phyloP scores from a whole-genome alignment of 2,113 vertebrate genomes.

The Columba livia region DNA sequence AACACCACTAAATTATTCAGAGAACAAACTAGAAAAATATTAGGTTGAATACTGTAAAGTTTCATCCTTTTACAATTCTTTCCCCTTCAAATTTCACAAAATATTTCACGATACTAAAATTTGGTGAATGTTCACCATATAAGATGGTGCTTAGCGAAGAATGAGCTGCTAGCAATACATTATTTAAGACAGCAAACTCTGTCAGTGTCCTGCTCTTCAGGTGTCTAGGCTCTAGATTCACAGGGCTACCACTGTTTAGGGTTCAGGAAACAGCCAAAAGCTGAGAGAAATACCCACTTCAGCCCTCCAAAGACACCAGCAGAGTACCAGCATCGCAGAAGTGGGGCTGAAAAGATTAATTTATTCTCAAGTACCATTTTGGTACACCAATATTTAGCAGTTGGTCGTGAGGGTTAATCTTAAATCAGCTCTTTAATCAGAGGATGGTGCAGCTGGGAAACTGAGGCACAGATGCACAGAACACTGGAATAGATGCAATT shows the following conservation, averaged over 20 bases:
- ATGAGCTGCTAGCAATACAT: neutral
- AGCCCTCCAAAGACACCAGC: neutral
- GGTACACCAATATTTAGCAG: neutral
- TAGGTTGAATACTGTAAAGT: neutral
- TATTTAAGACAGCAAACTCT: neutral
- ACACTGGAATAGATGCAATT: conserved; percentile 31
- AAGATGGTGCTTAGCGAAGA: neutral
- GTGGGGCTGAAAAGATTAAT: neutral
- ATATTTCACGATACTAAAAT: neutral
- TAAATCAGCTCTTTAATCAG: conserved; percentile 36
- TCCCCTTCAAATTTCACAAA: neutral
- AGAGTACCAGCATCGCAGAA: neutral
- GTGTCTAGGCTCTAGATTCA: neutral
- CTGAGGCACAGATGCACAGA: conserved; percentile 64
- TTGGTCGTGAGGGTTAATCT: conserved; percentile 23
- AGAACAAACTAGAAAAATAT: neutral
- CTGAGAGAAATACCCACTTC: neutral
- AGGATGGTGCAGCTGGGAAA: conserved; percentile 49
- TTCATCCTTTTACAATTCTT: neutral
- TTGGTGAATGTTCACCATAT: neutral
- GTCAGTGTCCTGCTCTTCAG: neutral
- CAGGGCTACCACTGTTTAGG: neutral
- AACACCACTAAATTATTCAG: neutral
- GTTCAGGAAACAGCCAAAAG: neutral
- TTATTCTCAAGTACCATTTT: neutral